Conservation (phyloP, 2,888 invertebrate species). For the Eupithecia subfuscata region DNA sequence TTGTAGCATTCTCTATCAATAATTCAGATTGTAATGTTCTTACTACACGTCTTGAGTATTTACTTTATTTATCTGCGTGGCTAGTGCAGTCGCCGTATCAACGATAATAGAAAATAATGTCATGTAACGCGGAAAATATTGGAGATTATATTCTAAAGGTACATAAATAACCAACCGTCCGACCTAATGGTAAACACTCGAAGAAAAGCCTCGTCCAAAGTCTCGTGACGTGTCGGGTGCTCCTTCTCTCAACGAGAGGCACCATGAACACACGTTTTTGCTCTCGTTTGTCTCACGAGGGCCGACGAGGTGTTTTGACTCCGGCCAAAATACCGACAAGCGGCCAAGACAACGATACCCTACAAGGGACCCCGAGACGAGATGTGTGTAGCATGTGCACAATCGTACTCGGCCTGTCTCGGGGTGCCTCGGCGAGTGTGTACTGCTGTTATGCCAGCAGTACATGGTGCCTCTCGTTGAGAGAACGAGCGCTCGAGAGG, state of each 20-base stretch:
- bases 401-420: neutral
- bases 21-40: neutral
- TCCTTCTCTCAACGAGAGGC: too few relatives aligned
- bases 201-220: too few relatives aligned
- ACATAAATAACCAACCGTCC: neutral
- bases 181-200: too few relatives aligned
- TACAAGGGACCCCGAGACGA: neutral
- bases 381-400: neutral
- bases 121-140: neutral
- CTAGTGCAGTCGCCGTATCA: neutral
- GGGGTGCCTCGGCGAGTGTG: neutral
- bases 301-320: too few relatives aligned
- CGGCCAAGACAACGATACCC: neutral
- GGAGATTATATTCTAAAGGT: neutral
- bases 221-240: too few relatives aligned
- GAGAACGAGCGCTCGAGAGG: neutral
- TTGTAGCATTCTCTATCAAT: neutral
- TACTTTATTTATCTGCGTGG: neutral
- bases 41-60: too few relatives aligned
- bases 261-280: neutral
- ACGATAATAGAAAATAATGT: neutral
- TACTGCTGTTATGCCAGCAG: too few relatives aligned
- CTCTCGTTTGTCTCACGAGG: neutral
- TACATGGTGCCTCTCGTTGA: too few relatives aligned
- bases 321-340: neutral